Evolutionary conservation across 2,888 invertebrate genomes (phyloP).

Genomic region (Nipponacmea schrenckii): DNA sequence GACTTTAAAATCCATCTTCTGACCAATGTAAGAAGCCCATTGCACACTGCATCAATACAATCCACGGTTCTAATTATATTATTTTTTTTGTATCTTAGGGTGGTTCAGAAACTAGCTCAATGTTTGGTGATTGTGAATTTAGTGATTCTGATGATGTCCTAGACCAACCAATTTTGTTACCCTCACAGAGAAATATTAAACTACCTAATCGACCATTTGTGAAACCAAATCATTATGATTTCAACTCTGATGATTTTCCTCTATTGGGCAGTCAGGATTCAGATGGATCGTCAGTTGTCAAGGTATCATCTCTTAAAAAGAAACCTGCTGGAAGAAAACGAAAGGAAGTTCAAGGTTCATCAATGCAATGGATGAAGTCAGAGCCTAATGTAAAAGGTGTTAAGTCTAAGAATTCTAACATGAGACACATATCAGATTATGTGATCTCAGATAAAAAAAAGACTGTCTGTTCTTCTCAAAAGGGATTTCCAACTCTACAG

Average conservation of each 20-base stretch:
- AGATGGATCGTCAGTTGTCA: background rate
- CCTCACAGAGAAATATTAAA: background rate
- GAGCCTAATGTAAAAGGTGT: too few species aligned
- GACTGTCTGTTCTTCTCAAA: too few species aligned
- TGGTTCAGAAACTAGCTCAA: background rate
- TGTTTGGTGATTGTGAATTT: conserved; percentile 5
- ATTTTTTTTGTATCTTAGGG: too few species aligned
- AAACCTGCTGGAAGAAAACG: background rate
- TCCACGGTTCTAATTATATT: too few species aligned
- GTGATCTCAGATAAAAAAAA: too few species aligned
- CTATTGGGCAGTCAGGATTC: background rate
- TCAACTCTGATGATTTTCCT: background rate
- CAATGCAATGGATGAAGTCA: too few species aligned
- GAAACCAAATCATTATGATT: background rate
- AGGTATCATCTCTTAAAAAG: background rate
- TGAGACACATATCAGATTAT: too few species aligned
- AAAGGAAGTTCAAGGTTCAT: too few species aligned
- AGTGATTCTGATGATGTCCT: background rate
- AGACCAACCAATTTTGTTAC: background rate
- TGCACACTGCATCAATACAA: too few species aligned
- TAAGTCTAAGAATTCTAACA: background rate
- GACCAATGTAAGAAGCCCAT: too few species aligned
- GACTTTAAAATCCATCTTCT: too few species aligned
- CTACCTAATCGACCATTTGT: background rate
- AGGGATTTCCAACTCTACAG: background rate